Evolutionary conservation across 1,140 invertebrate species (phyloP), one percentile per base, ranked within the genome.

Genomic region (Samia ricini): DNA sequence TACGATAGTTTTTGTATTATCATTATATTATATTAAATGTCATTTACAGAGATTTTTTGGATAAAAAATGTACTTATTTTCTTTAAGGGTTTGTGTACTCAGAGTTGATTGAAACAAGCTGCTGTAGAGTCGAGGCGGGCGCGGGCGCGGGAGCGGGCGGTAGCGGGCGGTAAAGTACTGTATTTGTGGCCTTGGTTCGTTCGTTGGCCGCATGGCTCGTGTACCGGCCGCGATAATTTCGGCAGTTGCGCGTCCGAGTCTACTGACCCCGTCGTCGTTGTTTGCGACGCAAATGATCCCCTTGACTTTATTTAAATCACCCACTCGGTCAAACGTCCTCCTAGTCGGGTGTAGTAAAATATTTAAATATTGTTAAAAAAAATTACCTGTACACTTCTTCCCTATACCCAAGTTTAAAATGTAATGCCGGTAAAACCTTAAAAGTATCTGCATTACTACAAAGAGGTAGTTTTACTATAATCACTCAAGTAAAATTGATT

Each of bases 281-380:
- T 86, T 87, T 84, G 81, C 84, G 82, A 84, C 81, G 78, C 83
- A 84, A 86, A 83, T 85, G 74, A 81, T 85, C 82, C 74, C 76
- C 86, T 86, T 87, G 79, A 86, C 81, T 89, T 85, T 87, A 89
- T 89, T 89, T 81, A 87, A 89, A 85, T 84, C 76, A 69, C 58
- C 71, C 61, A 72, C 67, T 61, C n/a, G n/a, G n/a, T n/a, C n/a
- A n/a, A n/a, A n/a, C n/a, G 33, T 36, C 33, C 33, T 36, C 33
- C 33, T 12, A 36, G 33, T 36, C 10, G 33, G 33, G 33, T 36
- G 33, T 36, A 36, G 12, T 36, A 36, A 36, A 36, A 36, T 26
- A 26, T 26, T 26, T 26, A 26, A 26, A 26, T 36, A 36, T 21
- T 19, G 23, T 12, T 56, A 36, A 36, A 36, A 36, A 36, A 5